Base-by-base conservation (phyloP, 2,797 vertebrate genomes). In the Argya squamiceps region DNA sequence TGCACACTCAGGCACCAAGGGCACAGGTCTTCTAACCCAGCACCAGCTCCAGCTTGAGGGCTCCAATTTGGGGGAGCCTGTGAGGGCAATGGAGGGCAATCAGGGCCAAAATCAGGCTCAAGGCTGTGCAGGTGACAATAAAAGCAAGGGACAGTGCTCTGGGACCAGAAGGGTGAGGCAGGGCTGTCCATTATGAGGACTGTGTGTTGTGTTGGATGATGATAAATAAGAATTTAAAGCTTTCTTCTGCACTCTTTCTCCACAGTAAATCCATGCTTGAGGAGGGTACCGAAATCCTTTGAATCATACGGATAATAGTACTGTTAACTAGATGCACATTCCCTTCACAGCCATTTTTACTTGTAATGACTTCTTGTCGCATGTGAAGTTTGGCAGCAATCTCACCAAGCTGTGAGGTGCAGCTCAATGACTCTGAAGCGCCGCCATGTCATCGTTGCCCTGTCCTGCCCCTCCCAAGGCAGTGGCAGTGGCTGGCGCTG, bases 371-470 rank as follows among this genome's bases (percentile, higher is more conserved):
- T 59, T 79, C 24, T n/a, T 59, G 15, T 1, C 0, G 5, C 16
- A 3, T 0, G 23, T 23, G 47, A 80, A 29, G 6, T 4, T 19
- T 0, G 20, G 11, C 27, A 41, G 64, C 36, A 79, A 36, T 39
- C 47, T 46, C 41, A 2, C 59, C 55, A 29, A 6, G 30, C 37
- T 5, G 55, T 11, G 52, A 8, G 9, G 5, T 22, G 34, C 43
- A 55, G 47, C 47, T 16, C 3, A 26, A 21, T 1, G 12, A n/a
- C 43, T 20, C 27, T 0, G 1, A 27, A 39, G 24, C 1, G 10
- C 37, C 5, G 4, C 11, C 0, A 0, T 46, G 63, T 11, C 44
- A 8, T 6, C 47, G n/a, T 22, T 0, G 0, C 50, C 22, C 22
- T 2, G 4, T 9, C 52, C 37, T 47, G 44, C 21, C 32, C 12